Base-by-base conservation (phyloP, 2,888 invertebrate species). In the Patella caerulea region DNA sequence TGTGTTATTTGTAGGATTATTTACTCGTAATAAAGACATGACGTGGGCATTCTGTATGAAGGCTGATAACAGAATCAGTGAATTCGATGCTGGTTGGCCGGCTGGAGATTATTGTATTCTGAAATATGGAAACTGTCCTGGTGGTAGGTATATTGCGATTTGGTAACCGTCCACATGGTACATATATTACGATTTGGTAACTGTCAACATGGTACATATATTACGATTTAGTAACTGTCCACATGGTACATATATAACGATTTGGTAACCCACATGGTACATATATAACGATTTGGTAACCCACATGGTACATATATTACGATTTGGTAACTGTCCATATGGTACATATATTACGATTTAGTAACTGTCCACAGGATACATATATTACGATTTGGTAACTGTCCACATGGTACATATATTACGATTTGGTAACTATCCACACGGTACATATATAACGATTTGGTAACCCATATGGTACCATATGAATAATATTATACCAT, bases 71-170 rank as follows among this genome's bases (percentile, higher is more conserved):
- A 71, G 72, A 5, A 80, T 82, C 7, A 82, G 79, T 12, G 72
- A 81, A 15, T 85, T 73, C 53, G 85, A 84, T 77, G 81, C 84
- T 19, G 81, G 79, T 74, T 86, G 86, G 86, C 85, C 85, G 0
- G 78, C 78, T 72, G 86, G 86, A 12, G 84, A 85, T 77, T 86
- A 86, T 81, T 86, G 86, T 56, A 79, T 86, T 34, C 65, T 73
- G 7, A 83, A 84, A 71, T 85, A 84, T 55, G 84, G 83, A 17
- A 24, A 76, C 70, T 86, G 86, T 72, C 86, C 86, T 3, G 74
- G 76, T 54, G 83, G 81, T 84, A 15, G 65, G 70, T 17, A 14
- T 52, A 71, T n/a, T 52, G 55, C 17, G 2, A 45, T 29, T 45
- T 3, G n/a, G n/a, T 71, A 14, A n/a, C 72, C 24, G 0, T 19